phyloP scores from a whole-genome alignment of 2,888 invertebrate genomes.

The Catocala fraxini region DNA sequence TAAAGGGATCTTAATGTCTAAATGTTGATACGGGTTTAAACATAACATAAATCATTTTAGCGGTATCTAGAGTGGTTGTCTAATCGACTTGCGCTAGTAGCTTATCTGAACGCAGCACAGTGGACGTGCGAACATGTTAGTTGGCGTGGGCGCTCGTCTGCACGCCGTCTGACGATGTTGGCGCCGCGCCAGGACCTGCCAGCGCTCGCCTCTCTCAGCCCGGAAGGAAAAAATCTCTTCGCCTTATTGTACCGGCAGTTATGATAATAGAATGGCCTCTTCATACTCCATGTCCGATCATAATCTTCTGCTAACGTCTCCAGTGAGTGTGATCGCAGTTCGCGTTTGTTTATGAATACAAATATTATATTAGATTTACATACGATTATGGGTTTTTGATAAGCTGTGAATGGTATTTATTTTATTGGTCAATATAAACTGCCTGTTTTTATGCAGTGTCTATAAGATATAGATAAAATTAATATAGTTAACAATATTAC shows the following conservation, averaged over 20 bases:
- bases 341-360: neutral
- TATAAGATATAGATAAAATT: too few relatives aligned
- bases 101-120: conserved; percentile 21
- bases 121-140: conserved; percentile 28
- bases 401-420: too few relatives aligned
- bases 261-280: conserved; percentile 36
- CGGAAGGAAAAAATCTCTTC: conserved; percentile 48
- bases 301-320: conserved; percentile 15
- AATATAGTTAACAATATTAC: too few relatives aligned
- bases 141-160: conserved; percentile 46
- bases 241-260: conserved; percentile 41
- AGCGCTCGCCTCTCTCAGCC: conserved; percentile 12
- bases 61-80: too few relatives aligned
- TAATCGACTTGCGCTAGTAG: neutral
- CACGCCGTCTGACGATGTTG: conserved; percentile 44
- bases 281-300: conserved; percentile 12
- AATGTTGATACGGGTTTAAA: too few relatives aligned
- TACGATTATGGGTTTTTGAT: too few relatives aligned
- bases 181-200: conserved; percentile 36
- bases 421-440: too few relatives aligned
- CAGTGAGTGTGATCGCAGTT: neutral
- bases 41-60: too few relatives aligned
- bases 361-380: neutral
- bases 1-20: too few relatives aligned
- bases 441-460: too few relatives aligned